Evolutionary conservation across 2,888 invertebrate genomes (phyloP), one percentile per base, ranked within the genome.

Genomic region (Myopa testacea): DNA sequence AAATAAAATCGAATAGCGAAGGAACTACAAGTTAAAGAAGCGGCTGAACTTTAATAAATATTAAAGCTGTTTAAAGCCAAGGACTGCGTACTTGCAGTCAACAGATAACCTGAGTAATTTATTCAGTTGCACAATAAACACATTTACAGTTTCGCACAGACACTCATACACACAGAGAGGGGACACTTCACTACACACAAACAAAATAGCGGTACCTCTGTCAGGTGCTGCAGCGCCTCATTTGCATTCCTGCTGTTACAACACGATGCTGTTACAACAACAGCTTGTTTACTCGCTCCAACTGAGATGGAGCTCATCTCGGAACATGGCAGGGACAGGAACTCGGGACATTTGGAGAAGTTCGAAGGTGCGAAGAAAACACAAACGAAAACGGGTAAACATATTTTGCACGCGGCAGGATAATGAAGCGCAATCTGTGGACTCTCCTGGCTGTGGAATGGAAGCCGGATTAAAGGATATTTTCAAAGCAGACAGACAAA

Each of bases 401-500:
- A 58, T n/a, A 58, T 4, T 19, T 12, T 19, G n/a, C 14, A 58
- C 62, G 26, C 26, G 26, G 63, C 19, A n/a, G 38, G 19, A 52
- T 67, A 62, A 69, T 52, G 73, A 77, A 68, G 65, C 68, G 62
- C 45, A n/a, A n/a, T n/a, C n/a, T n/a, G n/a, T n/a, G n/a, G n/a
- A n/a, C 34, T 58, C 58, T 60, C 26, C 50, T 37, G 38, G 34
- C 34, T 10, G 38, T 14, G 12, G 10, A 65, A 6, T 7, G 38
- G 37, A 4, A 65, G 38, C 34, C 34, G 14, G 38, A 34, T 7
- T 34, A 26, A 63, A 4, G 14, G 65, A 50, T 60, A 10, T 38
- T 45, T 69, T 19, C 4, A 60, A 16, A 58, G 60, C 38, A 19
- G 12, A 14, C n/a, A 60, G 14, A 72, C 40, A 60, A n/a, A 38